Percentiles rank a stretch among this genome's conserved stretches.
These are phyloP conservation scores for Trachythela sp. DNA, from an alignment of 64 coral and sea anemone genomes.

Conservation along the genomic window DNA sequence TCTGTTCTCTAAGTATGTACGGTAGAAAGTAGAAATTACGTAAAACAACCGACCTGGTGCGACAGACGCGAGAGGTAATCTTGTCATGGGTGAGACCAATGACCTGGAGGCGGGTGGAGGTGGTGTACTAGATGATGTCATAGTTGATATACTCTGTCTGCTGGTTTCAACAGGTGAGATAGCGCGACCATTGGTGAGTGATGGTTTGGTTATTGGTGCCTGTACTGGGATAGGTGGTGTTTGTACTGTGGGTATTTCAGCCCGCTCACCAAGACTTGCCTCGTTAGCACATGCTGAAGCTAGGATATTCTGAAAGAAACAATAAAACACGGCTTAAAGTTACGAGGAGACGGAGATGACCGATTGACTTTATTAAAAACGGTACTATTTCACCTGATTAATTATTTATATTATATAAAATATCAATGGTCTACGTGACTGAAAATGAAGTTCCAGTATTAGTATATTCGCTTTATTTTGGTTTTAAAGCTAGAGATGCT, in stretches of 20 bases:
- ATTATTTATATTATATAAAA: no score
- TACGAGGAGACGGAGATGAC: no score
- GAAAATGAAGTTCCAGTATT: no score
- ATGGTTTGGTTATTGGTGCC: not conserved
- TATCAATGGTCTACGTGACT: no score
- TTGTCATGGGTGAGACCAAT: not conserved
- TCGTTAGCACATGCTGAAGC: slow-evolving; percentile 98
- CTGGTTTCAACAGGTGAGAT: slow-evolving; percentile 13
- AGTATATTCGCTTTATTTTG: no score
- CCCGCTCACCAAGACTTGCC: slow-evolving; percentile 19
- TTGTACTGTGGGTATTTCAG: slow-evolving; percentile 27
- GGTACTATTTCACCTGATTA: no score
- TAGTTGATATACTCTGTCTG: not conserved
- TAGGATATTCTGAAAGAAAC: slow-evolving; percentile 70
- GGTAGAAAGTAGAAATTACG: no score
- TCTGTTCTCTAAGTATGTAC: no score
- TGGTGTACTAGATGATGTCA: not conserved
- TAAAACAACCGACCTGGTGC: not conserved
- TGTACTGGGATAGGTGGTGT: slow-evolving; percentile 33
- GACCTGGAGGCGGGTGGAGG: not conserved
- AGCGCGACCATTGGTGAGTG: slow-evolving; percentile 21
- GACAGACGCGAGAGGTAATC: not conserved
- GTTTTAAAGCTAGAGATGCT: no score
- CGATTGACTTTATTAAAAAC: no score
- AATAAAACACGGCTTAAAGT: not conserved